Conservation (phyloP, 1,140 invertebrate genomes). For the Dendrolimus kikuchii region DNA sequence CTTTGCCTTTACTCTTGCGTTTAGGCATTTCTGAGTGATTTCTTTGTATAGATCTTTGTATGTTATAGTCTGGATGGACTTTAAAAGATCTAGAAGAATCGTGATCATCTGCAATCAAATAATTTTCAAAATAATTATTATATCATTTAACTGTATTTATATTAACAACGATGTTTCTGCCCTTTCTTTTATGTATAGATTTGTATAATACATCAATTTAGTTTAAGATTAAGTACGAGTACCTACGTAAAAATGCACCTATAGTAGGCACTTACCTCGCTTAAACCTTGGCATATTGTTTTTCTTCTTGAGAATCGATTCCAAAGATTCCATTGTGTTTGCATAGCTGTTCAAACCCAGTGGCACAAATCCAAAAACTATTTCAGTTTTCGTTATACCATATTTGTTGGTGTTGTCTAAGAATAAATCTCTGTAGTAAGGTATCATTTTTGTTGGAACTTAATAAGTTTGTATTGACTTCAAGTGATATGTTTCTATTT, state of each 20-base stretch:
- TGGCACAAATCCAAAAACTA: slow-evolving; percentile 31
- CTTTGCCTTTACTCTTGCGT: slow-evolving; percentile 25
- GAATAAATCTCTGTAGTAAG: slow-evolving; percentile 33
- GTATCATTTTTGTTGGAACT: slow-evolving; percentile 26
- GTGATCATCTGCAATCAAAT: too few species aligned
- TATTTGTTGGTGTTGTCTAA: slow-evolving; percentile 39
- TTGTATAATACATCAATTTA: not conserved
- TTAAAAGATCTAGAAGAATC: too few species aligned
- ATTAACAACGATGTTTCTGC: not conserved
- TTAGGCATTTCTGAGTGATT: slow-evolving; percentile 22
- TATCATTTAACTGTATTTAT: not conserved
- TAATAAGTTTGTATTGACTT: not conserved
- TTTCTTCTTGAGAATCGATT: slow-evolving; percentile 30
- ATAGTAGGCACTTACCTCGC: slow-evolving; percentile 20
- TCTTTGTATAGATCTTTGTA: slow-evolving; percentile 14
- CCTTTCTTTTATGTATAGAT: not conserved
- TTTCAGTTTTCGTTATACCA: slow-evolving; percentile 42
- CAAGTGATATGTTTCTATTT: too few species aligned
- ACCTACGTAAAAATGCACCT: not conserved
- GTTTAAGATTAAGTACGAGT: not conserved
- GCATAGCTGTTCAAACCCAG: slow-evolving; percentile 17
- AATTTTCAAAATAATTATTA: slow-evolving; percentile 1
- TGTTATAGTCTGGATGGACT: too few species aligned
- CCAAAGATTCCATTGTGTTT: slow-evolving; percentile 25
- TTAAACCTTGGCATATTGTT: slow-evolving; percentile 26